Evolutionary conservation across 1,140 invertebrate species (phyloP).

Genomic region (Epicauta chinensis): DNA sequence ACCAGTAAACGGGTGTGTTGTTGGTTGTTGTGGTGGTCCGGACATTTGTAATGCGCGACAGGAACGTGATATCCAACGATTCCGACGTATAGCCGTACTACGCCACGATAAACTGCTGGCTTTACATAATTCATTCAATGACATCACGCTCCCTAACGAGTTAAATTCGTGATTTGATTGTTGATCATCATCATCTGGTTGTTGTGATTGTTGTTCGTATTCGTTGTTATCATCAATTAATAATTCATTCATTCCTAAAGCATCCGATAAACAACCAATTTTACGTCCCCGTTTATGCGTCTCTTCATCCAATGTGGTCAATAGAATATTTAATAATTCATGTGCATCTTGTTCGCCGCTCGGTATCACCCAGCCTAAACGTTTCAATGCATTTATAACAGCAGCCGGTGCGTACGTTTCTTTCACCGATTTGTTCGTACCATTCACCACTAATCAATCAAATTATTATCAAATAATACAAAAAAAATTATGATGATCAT

Average conservation of each 20-base stretch:
- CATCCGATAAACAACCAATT: conserved; percentile 66
- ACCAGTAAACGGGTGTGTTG: conserved; percentile 65
- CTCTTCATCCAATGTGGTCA: conserved; percentile 83
- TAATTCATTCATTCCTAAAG: conserved; percentile 47
- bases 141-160: conserved; percentile 39
- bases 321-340: conserved; percentile 80
- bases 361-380: conserved; percentile 76
- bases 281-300: conserved; percentile 51
- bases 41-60: conserved; percentile 44
- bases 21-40: conserved; percentile 45
- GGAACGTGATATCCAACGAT: conserved; percentile 42
- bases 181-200: conserved; percentile 16
- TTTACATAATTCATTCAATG: conserved; percentile 38
- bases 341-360: conserved; percentile 90
- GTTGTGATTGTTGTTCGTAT: conserved; percentile 3
- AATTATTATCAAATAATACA: background rate
- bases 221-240: conserved; percentile 12
- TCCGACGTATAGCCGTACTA: conserved; percentile 32
- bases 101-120: conserved; percentile 35
- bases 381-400: conserved; percentile 66
- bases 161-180: conserved; percentile 23
- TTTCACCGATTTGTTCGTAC: conserved; percentile 59
- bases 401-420: conserved; percentile 58
- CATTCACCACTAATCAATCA: conserved; percentile 60
- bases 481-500: background rate